These are phyloP conservation scores for Coracias cyanogaster DNA, from an alignment of 2,797 vertebrate genomes.

Conservation along the genomic window DNA sequence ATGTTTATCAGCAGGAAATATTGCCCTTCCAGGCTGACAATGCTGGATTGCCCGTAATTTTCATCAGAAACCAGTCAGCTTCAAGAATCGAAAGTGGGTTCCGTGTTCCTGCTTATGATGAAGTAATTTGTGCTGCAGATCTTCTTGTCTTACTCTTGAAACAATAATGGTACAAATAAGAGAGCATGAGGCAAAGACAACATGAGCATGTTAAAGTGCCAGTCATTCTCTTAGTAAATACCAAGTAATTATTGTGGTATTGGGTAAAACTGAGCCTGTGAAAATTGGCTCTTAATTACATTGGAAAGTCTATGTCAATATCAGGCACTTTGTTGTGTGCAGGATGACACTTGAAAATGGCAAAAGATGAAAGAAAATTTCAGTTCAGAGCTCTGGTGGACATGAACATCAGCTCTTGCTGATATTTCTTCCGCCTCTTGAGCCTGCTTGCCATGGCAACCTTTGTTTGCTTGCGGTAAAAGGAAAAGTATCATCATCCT, in stretches of 20 bases:
- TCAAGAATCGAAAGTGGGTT: neutral
- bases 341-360: slow-evolving; percentile 77
- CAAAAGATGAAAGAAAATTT: slow-evolving; percentile 83
- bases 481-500: slow-evolving; percentile 46
- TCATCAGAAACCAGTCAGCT: slow-evolving; percentile 12
- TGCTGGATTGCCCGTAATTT: slow-evolving; percentile 56
- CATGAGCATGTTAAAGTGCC: neutral
- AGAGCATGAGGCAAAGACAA: neutral
- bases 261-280: slow-evolving; percentile 36
- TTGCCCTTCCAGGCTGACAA: slow-evolving; percentile 18
- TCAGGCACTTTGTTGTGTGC: slow-evolving; percentile 56
- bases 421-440: slow-evolving; percentile 75
- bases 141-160: slow-evolving; percentile 43
- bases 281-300: slow-evolving; percentile 74
- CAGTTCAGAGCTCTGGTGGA: slow-evolving; percentile 75
- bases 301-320: slow-evolving; percentile 71
- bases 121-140: slow-evolving; percentile 61
- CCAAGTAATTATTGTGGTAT: slow-evolving; percentile 53
- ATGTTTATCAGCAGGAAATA: slow-evolving; percentile 31
- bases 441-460: slow-evolving; percentile 90
- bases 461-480: slow-evolving; percentile 62
- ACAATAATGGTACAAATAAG: slow-evolving; percentile 45
- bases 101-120: neutral
- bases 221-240: slow-evolving; percentile 50
- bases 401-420: slow-evolving; percentile 45